Evolutionary conservation across 2,113 vertebrate genomes (phyloP).

Genomic region (Ploceus nigricollis): DNA sequence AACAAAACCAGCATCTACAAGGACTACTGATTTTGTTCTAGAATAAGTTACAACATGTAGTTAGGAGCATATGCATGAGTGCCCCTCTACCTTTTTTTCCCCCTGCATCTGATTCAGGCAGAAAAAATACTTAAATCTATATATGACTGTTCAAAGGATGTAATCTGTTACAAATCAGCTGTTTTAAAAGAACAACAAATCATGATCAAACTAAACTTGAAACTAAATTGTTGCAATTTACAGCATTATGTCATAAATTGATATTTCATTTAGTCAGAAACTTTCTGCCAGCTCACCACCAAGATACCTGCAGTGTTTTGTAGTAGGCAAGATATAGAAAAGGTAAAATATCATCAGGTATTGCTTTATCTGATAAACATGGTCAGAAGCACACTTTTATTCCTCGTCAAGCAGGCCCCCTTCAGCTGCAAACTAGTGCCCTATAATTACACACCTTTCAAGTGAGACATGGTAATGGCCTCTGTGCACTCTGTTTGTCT

Average conservation of each 20-base stretch:
- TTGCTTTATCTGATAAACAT: neutral
- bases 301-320: neutral
- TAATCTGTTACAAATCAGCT: neutral
- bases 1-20: neutral
- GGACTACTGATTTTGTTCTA: neutral
- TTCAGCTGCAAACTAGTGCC: neutral
- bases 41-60: neutral
- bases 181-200: neutral
- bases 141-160: neutral
- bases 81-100: fast-evolving
- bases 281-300: neutral
- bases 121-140: neutral
- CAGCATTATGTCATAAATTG: neutral
- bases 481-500: neutral
- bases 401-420: neutral
- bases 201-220: neutral
- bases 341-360: neutral
- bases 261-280: neutral
- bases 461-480: neutral
- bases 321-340: neutral
- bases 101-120: neutral
- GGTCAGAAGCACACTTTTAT: neutral
- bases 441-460: neutral
- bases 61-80: neutral
- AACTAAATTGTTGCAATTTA: neutral